Conservation (phyloP, 2,113 vertebrate genomes). For the Tenebrosternarchus preto region DNA sequence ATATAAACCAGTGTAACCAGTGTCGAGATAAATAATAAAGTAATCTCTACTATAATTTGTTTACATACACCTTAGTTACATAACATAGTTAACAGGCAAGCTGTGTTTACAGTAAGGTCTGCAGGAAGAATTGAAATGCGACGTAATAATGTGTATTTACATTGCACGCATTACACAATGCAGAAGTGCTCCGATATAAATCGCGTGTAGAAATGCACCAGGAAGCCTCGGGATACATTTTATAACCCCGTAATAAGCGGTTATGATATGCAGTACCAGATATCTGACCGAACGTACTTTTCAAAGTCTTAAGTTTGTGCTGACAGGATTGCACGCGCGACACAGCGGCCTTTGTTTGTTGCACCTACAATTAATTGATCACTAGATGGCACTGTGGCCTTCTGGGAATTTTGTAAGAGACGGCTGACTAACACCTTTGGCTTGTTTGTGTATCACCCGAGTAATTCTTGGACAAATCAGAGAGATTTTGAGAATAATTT, state of each 20-base stretch:
- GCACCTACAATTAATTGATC: not conserved
- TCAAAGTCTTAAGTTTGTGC: not conserved
- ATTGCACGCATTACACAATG: not conserved
- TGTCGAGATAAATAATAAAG: not conserved
- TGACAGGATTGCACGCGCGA: not conserved
- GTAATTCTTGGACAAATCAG: not conserved
- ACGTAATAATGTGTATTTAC: too few species aligned
- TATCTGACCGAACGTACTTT: not conserved
- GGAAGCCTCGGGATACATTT: not conserved
- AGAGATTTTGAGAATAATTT: too few species aligned
- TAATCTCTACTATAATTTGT: not conserved
- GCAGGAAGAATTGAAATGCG: conserved; percentile 11
- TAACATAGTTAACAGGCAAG: not conserved
- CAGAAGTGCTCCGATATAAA: not conserved
- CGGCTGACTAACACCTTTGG: not conserved
- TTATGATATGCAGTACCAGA: conserved; percentile 3
- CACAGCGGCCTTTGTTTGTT: not conserved
- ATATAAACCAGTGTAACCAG: not conserved
- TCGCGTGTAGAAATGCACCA: conserved; percentile 15
- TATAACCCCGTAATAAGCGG: not conserved
- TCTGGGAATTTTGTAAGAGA: not conserved
- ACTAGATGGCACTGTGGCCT: conserved; percentile 46
- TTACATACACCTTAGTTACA: not conserved
- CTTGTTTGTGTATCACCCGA: not conserved
- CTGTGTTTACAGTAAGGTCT: conserved; percentile 18